Percentiles rank a stretch among this genome's conserved stretches.
These are phyloP conservation scores for Meloidogyne exigua DNA, from an alignment of 1,140 invertebrate species.

Conservation along the genomic window DNA sequence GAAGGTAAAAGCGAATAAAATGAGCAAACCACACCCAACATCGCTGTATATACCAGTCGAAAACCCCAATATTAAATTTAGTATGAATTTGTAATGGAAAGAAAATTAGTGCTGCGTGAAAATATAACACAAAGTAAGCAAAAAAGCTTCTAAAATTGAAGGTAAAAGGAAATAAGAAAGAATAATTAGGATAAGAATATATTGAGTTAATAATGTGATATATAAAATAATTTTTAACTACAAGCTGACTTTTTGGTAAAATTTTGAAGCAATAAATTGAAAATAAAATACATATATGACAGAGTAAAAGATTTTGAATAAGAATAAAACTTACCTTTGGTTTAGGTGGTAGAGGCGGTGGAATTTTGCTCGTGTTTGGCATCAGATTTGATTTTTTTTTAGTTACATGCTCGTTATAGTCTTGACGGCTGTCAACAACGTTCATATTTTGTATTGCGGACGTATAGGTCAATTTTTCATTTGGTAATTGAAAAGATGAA, in stretches of 20 bases:
- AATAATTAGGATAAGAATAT: background rate
- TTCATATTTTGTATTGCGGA: no score
- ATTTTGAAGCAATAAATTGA: no score
- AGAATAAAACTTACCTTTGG: slow-evolving; percentile 43
- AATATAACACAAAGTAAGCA: background rate
- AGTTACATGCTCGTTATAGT: background rate
- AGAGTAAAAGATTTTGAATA: no score
- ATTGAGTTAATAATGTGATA: no score
- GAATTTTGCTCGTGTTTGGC: background rate
- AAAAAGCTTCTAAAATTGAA: background rate
- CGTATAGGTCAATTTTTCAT: background rate
- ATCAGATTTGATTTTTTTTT: background rate
- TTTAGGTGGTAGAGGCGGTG: slow-evolving; percentile 48
- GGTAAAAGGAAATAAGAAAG: background rate
- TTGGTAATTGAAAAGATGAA: background rate
- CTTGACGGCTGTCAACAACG: background rate
- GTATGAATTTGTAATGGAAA: background rate
- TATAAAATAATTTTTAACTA: no score
- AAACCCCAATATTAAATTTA: background rate
- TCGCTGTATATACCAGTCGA: background rate
- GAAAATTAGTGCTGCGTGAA: background rate
- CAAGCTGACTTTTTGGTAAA: no score
- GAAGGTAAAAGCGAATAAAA: slow-evolving; percentile 13
- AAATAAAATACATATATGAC: no score
- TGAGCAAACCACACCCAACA: background rate